Evolutionary conservation across 2,888 invertebrate genomes (phyloP), one percentile per base, ranked within the genome.

Genomic region (Boloria selene): DNA sequence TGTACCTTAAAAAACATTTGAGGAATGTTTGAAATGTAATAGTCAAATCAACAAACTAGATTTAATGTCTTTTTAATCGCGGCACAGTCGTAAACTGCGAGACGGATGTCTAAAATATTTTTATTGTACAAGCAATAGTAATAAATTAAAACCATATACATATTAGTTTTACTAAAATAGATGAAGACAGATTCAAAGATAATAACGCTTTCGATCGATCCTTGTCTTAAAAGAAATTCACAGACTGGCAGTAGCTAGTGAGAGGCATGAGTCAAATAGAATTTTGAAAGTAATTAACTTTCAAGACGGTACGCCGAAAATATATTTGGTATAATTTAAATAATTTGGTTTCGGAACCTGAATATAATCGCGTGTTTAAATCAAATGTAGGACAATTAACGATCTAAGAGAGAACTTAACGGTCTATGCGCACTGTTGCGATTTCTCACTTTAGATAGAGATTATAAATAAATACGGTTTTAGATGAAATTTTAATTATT

Each of bases 331-430:
- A 38, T 58, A 17, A 49, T 45, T 47, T 17, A 26, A 51, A 49
- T 67, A 45, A 60, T 72, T 64, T 53, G 64, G 58, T 67, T 54
- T 59, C 17, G 17, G 50, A 47, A 55, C 60, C 50, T 60, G 59
- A 62, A 66, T 17, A 44, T 68, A 63, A 56, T 64, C 50, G 65
- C 63, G 65, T 66, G 56, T 67, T 67, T 56, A 17, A 61, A 22
- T 52, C 52, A 63, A 60, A 70, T 70, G 63, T 68, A 63, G 70
- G 68, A 68, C 70, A 70, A 68, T 70, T 68, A 70, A 67, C 64
- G 53, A 69, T 68, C 60, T 67, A 63, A 65, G 60, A 70, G 65
- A 70, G 65, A 54, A 63, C 38, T 63, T 68, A 70, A 70, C 70
- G 70, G 68, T 68, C 67, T 16, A 60, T 65, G 70, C 64, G 50